A percentile compares a stretch with the other conserved stretches of the same genome.
Conservation (phyloP, 2,888 invertebrate species). For the Trichopoda pennipes region DNA sequence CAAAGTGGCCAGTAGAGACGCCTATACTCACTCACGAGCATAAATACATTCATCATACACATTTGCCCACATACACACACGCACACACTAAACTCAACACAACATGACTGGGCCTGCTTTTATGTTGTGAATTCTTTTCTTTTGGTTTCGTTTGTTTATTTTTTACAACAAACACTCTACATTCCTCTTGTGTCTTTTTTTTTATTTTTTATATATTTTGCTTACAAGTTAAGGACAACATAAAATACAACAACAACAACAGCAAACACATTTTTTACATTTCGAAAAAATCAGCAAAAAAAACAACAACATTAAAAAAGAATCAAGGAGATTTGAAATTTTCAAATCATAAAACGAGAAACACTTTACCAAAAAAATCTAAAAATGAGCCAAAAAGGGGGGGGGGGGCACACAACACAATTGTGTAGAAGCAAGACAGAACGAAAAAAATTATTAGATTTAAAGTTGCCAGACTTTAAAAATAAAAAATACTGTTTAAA, state of each 20-base stretch:
- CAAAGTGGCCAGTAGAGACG: slow-evolving; percentile 18
- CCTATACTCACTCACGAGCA: background rate
- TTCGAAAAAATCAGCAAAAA: slow-evolving; percentile 22
- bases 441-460: no score
- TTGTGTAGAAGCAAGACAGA: no score
- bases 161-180: slow-evolving; percentile 24
- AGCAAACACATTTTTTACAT: slow-evolving; percentile 1
- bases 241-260: slow-evolving; percentile 18
- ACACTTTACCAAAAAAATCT: no score
- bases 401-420: no score
- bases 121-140: slow-evolving; percentile 40
- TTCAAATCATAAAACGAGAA: no score
- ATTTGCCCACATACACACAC: background rate
- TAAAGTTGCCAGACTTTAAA: no score
- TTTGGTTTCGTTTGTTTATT: slow-evolving; percentile 16
- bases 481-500: no score
- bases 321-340: no score
- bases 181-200: slow-evolving; percentile 11
- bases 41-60: background rate
- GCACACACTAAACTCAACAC: background rate
- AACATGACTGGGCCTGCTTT: slow-evolving; percentile 42
- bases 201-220: slow-evolving; percentile 27
- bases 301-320: background rate
- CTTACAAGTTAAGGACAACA: slow-evolving; percentile 55
- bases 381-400: no score